phyloP scores from a whole-genome alignment of 2,888 invertebrate genomes.

The Periphyllus acericola region DNA sequence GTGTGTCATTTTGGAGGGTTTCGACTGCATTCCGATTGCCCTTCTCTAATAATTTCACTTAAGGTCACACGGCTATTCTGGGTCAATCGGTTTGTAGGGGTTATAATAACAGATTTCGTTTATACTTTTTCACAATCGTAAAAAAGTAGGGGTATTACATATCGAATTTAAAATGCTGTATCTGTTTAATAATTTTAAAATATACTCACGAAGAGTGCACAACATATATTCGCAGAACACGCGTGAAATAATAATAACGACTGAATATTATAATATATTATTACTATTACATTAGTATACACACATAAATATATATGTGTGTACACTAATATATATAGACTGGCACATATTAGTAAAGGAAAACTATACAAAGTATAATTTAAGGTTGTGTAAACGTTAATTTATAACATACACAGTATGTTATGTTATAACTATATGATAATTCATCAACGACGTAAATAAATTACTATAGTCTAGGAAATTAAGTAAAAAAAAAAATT shows the following conservation, averaged over 20 bases:
- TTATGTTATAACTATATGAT: not conserved
- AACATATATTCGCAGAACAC: not conserved
- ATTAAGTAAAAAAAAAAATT: not conserved
- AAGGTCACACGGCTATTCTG: slow-evolving; percentile 36
- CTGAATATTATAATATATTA: not conserved
- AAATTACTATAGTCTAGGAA: not conserved
- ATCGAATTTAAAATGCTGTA: not conserved
- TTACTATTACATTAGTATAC: not conserved
- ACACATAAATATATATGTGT: too few relatives aligned
- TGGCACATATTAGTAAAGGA: not conserved
- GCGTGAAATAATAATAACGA: not conserved
- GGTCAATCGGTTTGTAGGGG: slow-evolving; percentile 30
- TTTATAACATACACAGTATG: not conserved
- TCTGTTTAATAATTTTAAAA: not conserved
- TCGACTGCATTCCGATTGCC: slow-evolving; percentile 49
- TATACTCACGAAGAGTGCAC: not conserved
- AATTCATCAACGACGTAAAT: not conserved
- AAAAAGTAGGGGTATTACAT: not conserved
- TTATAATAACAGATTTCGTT: slow-evolving; percentile 46
- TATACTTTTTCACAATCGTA: not conserved
- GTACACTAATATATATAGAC: not conserved
- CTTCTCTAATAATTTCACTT: slow-evolving; percentile 54
- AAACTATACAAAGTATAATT: not conserved
- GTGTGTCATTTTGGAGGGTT: slow-evolving; percentile 57
- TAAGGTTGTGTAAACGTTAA: not conserved